phyloP scores from a whole-genome alignment of 2,797 vertebrate genomes.

The Anguilla pacifica region DNA sequence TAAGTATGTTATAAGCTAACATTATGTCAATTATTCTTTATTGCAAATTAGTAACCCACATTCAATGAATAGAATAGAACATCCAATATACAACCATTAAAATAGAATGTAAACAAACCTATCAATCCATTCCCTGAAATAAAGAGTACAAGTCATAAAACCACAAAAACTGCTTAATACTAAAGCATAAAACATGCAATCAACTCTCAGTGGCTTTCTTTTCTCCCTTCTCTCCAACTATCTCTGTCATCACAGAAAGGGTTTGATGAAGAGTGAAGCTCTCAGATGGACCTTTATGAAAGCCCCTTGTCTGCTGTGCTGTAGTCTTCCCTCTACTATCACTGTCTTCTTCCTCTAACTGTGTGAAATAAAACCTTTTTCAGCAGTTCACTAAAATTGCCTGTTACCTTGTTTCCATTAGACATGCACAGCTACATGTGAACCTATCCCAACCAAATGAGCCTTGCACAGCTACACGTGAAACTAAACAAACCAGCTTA shows the following conservation, averaged over 20 bases:
- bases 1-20: background rate
- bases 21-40: background rate
- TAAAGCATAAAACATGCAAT: background rate
- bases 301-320: constrained; percentile 44
- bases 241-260: constrained; percentile 67
- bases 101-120: background rate
- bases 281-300: constrained; percentile 52
- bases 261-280: constrained; percentile 75
- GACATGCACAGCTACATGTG: background rate
- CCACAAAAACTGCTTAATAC: background rate
- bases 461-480: background rate
- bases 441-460: too few relatives aligned
- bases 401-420: constrained; percentile 29
- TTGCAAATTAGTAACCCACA: background rate
- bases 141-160: background rate
- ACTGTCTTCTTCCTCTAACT: constrained; percentile 51
- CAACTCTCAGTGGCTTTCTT: constrained; percentile 29
- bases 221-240: constrained; percentile 39
- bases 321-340: constrained; percentile 47
- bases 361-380: constrained; percentile 63
- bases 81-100: background rate
- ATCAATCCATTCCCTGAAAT: background rate
- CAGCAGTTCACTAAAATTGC: constrained; percentile 44
- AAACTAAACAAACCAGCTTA: too few relatives aligned
- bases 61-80: background rate